phyloP scores from a whole-genome alignment of 2,797 vertebrate species.

The Ispidina picta region DNA sequence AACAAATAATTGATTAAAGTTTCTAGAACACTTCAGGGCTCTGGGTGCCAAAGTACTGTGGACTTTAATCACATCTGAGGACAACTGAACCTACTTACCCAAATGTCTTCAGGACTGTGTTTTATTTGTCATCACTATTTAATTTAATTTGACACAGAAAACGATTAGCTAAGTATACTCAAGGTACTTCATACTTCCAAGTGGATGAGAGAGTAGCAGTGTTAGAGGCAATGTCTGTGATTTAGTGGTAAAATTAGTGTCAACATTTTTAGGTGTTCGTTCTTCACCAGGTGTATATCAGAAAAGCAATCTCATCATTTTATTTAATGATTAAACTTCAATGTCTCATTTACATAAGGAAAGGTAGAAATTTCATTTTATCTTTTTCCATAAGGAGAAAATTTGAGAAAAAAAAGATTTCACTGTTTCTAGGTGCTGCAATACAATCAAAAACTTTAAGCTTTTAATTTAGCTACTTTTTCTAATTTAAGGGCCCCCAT shows the following conservation, averaged over 20 bases:
- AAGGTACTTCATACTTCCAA: background rate
- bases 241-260: background rate
- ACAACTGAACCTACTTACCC: background rate
- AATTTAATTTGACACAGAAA: background rate
- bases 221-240: background rate
- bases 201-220: background rate
- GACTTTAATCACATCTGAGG: background rate
- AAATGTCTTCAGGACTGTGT: background rate
- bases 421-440: background rate
- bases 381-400: background rate
- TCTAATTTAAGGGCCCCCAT: background rate
- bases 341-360: background rate
- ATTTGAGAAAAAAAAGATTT: background rate
- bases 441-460: background rate
- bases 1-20: background rate
- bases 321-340: background rate
- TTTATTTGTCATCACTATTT: background rate
- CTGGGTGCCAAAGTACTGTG: background rate
- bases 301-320: background rate
- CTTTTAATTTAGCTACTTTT: background rate
- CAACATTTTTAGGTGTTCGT: background rate
- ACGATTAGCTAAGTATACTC: background rate
- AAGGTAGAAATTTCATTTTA: background rate
- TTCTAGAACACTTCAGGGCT: background rate
- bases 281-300: background rate